Percentiles rank a stretch among this genome's conserved stretches.
These are phyloP conservation scores for Bryconaethiops microstoma DNA, from an alignment of 2,797 vertebrate genomes.

Conservation along the genomic window DNA sequence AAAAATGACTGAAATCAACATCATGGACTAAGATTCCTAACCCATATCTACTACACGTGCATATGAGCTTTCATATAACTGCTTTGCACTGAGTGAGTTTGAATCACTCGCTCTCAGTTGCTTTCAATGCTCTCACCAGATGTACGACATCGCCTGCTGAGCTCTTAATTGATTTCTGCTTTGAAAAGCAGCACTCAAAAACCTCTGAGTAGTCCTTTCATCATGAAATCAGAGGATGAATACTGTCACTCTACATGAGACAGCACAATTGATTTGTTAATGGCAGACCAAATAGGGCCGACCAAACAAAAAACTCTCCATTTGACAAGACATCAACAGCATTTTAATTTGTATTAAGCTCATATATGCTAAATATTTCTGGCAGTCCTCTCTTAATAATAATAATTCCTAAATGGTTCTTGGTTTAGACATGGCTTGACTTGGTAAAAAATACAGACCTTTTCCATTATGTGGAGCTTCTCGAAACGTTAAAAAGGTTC, in stretches of 20 bases:
- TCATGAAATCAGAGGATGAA: slow-evolving; percentile 16
- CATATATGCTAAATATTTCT: background rate
- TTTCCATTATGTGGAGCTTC: too few relatives aligned
- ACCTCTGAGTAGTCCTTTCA: slow-evolving; percentile 31
- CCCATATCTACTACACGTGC: background rate
- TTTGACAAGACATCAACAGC: background rate
- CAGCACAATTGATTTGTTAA: slow-evolving; percentile 24
- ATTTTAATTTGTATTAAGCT: background rate
- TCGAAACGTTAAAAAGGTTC: background rate
- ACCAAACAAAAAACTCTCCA: background rate
- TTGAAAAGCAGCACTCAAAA: slow-evolving; percentile 11
- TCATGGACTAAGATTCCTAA: background rate
- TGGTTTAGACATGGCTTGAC: background rate
- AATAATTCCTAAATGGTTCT: background rate
- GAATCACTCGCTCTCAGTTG: too few relatives aligned
- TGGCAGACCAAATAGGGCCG: slow-evolving; percentile 4
- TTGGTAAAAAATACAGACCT: too few relatives aligned
- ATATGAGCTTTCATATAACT: background rate
- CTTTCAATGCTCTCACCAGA: background rate
- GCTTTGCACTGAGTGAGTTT: background rate
- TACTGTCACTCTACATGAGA: slow-evolving; percentile 13
- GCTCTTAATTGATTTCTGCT: slow-evolving; percentile 18
- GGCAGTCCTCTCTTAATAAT: background rate
- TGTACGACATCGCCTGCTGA: background rate
- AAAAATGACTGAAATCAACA: slow-evolving; percentile 14